A percentile compares a stretch with the other conserved stretches of the same genome.
Evolutionary conservation across 2,888 invertebrate genomes (phyloP).

Genomic region (Osmoderma eremita): DNA sequence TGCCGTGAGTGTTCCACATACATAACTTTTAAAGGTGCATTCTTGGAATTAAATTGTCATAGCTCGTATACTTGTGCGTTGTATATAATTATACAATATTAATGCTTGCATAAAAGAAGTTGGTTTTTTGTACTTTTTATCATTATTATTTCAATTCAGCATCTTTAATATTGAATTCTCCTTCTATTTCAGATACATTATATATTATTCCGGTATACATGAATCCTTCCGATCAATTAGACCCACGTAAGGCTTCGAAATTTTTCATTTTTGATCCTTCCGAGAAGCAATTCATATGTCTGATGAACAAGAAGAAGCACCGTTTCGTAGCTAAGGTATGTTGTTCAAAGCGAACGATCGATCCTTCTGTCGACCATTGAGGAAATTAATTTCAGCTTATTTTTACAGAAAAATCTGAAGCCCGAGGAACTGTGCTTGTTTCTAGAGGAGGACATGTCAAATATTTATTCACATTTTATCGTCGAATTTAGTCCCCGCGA

Average conservation of each 20-base stretch:
- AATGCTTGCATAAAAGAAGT: no score
- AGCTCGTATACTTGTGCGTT: no score
- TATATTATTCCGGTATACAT: constrained; percentile 46
- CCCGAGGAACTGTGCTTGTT: constrained; percentile 50
- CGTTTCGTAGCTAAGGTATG: constrained; percentile 55
- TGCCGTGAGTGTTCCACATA: no score
- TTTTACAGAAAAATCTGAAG: constrained; percentile 51
- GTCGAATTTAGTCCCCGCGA: constrained; percentile 16
- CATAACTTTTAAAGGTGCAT: no score
- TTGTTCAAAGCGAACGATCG: constrained; percentile 19
- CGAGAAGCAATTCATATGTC: constrained; percentile 56
- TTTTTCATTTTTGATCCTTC: constrained; percentile 55
- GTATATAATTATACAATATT: no score
- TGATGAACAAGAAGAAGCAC: constrained; percentile 52
- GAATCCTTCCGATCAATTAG: constrained; percentile 8
- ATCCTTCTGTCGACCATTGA: constrained; percentile 14
- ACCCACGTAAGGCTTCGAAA: constrained; percentile 44
- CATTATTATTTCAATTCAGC: no score
- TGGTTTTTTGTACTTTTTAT: no score
- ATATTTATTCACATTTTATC: constrained; percentile 32
- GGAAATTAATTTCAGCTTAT: constrained; percentile 34
- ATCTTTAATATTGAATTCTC: constrained; percentile 33
- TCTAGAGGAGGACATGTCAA: constrained; percentile 46
- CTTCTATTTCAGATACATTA: constrained; percentile 47
- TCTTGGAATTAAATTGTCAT: no score